Conservation (phyloP, 30 jellyfish, hydroid and myxozoan species). For the Turritopsis rubra region DNA sequence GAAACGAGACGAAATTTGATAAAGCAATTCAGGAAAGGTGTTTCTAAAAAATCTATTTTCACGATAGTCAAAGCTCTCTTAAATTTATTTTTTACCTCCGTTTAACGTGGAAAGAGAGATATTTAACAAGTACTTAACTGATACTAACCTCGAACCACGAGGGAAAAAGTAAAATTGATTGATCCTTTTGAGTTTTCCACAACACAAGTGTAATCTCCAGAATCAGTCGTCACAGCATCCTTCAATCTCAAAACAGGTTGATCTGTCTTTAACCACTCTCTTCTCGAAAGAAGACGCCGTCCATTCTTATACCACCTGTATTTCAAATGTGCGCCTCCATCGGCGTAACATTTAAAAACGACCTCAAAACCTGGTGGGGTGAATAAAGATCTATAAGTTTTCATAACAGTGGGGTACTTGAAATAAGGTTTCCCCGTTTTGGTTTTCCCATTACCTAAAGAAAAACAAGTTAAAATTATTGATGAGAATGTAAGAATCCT, state of each 20-base stretch:
- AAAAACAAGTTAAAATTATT: neutral
- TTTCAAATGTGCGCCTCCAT: constrained; percentile 51
- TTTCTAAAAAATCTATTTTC: no score
- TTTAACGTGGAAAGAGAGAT: no score
- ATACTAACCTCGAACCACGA: constrained; percentile 53
- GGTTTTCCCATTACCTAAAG: neutral
- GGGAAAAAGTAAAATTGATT: constrained; percentile 24
- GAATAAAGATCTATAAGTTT: neutral
- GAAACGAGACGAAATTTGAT: no score
- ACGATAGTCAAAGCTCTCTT: no score
- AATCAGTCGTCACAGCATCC: constrained; percentile 29
- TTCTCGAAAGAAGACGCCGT: constrained; percentile 30
- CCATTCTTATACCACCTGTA: constrained; percentile 79
- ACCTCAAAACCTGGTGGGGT: constrained; percentile 46
- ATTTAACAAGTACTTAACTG: no score
- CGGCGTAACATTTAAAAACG: constrained; percentile 48
- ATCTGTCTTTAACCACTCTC: constrained; percentile 31
- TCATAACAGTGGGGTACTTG: neutral
- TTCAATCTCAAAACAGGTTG: constrained; percentile 38
- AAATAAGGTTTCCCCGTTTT: neutral
- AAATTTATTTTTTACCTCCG: no score
- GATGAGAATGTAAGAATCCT: neutral
- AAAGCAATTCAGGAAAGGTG: no score
- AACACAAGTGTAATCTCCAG: constrained; percentile 67
- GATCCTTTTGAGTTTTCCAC: constrained; percentile 51